Base-by-base conservation (phyloP, 2,888 invertebrate species). In the Tineola bisselliella region DNA sequence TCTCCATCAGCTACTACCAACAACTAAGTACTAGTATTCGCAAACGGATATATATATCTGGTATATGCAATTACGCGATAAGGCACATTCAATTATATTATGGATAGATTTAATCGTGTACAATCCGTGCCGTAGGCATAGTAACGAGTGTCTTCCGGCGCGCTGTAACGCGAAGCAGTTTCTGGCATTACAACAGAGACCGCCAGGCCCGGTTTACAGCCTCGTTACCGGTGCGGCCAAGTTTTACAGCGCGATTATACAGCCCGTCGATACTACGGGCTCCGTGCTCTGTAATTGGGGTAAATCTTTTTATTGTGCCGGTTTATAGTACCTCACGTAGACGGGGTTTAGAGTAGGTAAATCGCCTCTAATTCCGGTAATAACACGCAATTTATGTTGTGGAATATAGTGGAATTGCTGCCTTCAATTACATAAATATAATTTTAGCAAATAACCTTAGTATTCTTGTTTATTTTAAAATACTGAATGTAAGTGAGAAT, bases 221-320 rank as follows among this genome's bases (percentile, higher is more conserved):
- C 79, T 81, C 78, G 81, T 84, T 83, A 81, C 79, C 71, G 76
- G 69, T 76, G 72, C 72, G 74, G 67, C 30, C 17, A 71, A 72
- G 76, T 84, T 84, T 84, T 84, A 84, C 77, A 75, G 71, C 77
- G 71, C 77, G 76, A 82, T 81, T 79, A 80, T 77, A 79, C 76
- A 74, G 75, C 73, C 70, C 70, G 70, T 69, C 70, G 74, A 73
- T 73, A 75, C 75, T 73, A 72, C 74, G 72, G 71, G 33, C 44
- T 18, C 59, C 19, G 59, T 17, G 73, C 71, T 67, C 75, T 68
- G 74, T 80, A 80, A 83, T 82, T 81, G 79, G 76, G 78, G 75
- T 77, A 77, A 77, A 80, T 81, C 77, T 79, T 80, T 78, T 77
- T 77, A 77, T 73, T 77, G 73, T 67, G 63, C 67, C 30, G 44